Percentiles rank a stretch among this genome's conserved stretches.
These are phyloP conservation scores for Halcyon smyrnensis DNA, from an alignment of 2,797 vertebrate species.

Conservation along the genomic window DNA sequence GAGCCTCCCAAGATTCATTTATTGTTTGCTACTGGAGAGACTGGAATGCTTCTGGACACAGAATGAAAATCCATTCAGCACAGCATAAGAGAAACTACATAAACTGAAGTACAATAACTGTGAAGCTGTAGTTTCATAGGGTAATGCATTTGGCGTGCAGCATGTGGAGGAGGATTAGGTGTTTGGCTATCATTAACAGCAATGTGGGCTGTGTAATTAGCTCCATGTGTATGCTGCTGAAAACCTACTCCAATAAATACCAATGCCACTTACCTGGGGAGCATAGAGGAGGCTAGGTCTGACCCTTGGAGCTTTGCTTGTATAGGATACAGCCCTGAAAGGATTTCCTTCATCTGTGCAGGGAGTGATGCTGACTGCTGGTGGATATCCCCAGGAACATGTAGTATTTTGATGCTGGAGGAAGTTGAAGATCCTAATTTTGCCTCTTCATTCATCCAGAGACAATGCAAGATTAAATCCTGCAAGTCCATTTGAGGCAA, in stretches of 20 bases:
- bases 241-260: constrained; percentile 5
- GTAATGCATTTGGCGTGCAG: not conserved
- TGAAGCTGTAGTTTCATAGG: constrained; percentile 7
- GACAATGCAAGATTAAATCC: not conserved
- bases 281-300: not conserved
- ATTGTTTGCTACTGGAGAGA: constrained; percentile 60
- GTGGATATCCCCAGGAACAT: not conserved
- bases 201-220: not conserved
- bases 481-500: not conserved
- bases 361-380: not conserved
- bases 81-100: not conserved
- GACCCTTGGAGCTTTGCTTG: not conserved
- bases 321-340: not conserved
- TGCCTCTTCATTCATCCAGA: not conserved
- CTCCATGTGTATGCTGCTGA: not conserved
- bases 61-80: constrained; percentile 17
- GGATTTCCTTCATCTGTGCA: not conserved
- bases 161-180: not conserved
- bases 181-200: not conserved
- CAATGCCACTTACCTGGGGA: not conserved
- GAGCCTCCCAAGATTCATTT: constrained; percentile 57
- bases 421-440: not conserved
- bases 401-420: not conserved
- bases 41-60: constrained; percentile 33
- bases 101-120: not conserved